Conservation (phyloP, 2,888 invertebrate genomes). For the Ectropis crepuscularia region DNA sequence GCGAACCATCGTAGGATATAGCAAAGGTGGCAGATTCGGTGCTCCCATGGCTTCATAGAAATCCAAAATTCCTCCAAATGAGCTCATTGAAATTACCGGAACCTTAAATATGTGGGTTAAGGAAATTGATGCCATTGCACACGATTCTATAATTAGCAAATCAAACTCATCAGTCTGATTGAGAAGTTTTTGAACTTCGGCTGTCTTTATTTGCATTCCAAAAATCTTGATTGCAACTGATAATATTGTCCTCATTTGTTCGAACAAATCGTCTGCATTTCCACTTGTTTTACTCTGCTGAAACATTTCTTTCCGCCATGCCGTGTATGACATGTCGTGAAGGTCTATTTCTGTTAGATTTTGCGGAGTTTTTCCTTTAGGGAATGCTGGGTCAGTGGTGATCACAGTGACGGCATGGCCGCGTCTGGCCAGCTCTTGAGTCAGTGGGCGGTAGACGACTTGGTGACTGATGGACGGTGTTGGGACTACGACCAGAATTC, state of each 20-base stretch:
- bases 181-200: slow-evolving; percentile 46
- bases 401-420: slow-evolving; percentile 75
- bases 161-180: slow-evolving; percentile 48
- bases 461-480: slow-evolving; percentile 76
- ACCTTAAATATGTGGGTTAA: slow-evolving; percentile 50
- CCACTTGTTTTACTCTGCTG: background rate
- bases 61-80: slow-evolving; percentile 44
- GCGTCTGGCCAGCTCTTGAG: slow-evolving; percentile 63
- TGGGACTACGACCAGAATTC: slow-evolving; percentile 56
- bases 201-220: slow-evolving; percentile 42
- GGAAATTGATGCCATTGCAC: slow-evolving; percentile 38
- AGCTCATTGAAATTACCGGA: slow-evolving; percentile 54
- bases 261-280: slow-evolving; percentile 1
- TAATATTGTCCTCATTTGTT: slow-evolving; percentile 1
- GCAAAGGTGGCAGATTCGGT: slow-evolving; percentile 37
- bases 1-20: slow-evolving; percentile 27
- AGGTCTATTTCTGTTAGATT: slow-evolving; percentile 9
- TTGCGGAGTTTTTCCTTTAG: slow-evolving; percentile 20
- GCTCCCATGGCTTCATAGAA: slow-evolving; percentile 40
- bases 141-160: slow-evolving; percentile 52
- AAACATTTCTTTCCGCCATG: background rate
- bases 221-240: slow-evolving; percentile 26
- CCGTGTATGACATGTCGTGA: slow-evolving; percentile 2
- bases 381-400: slow-evolving; percentile 59
- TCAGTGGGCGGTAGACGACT: slow-evolving; percentile 65